These are phyloP conservation scores for Linepithema humile DNA, from an alignment of 1,140 invertebrate species.

Conservation along the genomic window DNA sequence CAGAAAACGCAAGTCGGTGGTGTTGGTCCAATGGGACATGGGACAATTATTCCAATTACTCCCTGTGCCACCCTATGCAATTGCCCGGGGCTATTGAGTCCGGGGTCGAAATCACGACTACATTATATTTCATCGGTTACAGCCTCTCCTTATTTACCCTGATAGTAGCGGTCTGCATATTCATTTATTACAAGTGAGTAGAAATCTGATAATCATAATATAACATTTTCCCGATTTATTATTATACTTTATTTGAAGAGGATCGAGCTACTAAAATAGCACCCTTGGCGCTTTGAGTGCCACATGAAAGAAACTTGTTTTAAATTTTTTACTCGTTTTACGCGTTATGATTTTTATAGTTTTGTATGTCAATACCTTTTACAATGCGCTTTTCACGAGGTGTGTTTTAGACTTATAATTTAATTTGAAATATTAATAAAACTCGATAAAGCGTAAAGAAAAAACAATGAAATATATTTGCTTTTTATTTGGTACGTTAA, in stretches of 20 bases:
- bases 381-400: no score
- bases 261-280: neutral
- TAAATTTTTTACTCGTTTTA: no score
- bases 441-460: no score
- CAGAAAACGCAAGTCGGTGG: constrained; percentile 90
- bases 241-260: neutral
- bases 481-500: no score
- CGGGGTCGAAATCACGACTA: constrained; percentile 86
- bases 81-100: constrained; percentile 77
- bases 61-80: constrained; percentile 86
- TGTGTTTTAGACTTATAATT: no score
- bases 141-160: constrained; percentile 91
- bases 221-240: neutral
- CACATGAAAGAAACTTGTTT: neutral
- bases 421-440: no score
- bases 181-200: constrained; percentile 93
- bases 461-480: no score
- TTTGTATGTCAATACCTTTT: no score
- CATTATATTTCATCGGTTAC: constrained; percentile 91
- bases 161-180: constrained; percentile 90
- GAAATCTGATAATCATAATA: neutral
- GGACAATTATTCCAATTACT: constrained; percentile 89
- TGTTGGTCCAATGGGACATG: constrained; percentile 89
- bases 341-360: no score
- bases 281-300: neutral